Evolutionary conservation across 2,888 invertebrate species (phyloP).

Genomic region (Scaptomyza polygonia): DNA sequence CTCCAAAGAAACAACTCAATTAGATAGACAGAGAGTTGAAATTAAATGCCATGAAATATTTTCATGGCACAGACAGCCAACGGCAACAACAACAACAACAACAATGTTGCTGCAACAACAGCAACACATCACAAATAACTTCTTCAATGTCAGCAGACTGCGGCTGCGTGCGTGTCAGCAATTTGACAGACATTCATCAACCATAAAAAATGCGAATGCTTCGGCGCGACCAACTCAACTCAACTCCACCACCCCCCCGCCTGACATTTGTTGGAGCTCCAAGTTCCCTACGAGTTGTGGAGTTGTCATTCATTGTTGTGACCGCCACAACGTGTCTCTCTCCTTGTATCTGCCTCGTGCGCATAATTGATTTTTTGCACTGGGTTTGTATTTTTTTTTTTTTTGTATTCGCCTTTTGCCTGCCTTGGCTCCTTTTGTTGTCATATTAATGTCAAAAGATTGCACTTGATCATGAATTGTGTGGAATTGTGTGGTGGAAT

Average conservation of each 20-base stretch:
- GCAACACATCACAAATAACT: not conserved
- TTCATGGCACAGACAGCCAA: slow-evolving; percentile 32
- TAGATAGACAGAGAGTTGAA: slow-evolving; percentile 72
- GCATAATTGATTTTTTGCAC: slow-evolving; percentile 69
- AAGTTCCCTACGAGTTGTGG: slow-evolving; percentile 19
- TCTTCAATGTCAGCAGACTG: slow-evolving; percentile 67
- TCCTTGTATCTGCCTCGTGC: slow-evolving; percentile 66
- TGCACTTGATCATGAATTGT: slow-evolving; percentile 79
- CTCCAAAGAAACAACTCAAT: slow-evolving; percentile 79
- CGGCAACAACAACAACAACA: slow-evolving; percentile 25
- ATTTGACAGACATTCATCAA: slow-evolving; percentile 81
- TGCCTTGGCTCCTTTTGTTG: slow-evolving; percentile 62
- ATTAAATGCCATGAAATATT: slow-evolving; percentile 76
- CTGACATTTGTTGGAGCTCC: slow-evolving; percentile 34
- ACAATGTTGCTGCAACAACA: slow-evolving; percentile 28
- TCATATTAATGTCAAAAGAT: slow-evolving; percentile 80
- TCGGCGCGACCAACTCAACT: slow-evolving; percentile 11
- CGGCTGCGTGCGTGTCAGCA: slow-evolving; percentile 72
- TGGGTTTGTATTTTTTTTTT: slow-evolving; percentile 23
- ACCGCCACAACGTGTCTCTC: slow-evolving; percentile 13
- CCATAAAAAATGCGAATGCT: slow-evolving; percentile 26
- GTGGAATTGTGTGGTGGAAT: slow-evolving; percentile 40
- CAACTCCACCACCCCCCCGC: not conserved
- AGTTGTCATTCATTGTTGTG: slow-evolving; percentile 62
- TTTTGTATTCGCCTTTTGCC: slow-evolving; percentile 17